These are phyloP conservation scores for Monopis laevigella DNA, from an alignment of 2,888 invertebrate species.

Conservation along the genomic window DNA sequence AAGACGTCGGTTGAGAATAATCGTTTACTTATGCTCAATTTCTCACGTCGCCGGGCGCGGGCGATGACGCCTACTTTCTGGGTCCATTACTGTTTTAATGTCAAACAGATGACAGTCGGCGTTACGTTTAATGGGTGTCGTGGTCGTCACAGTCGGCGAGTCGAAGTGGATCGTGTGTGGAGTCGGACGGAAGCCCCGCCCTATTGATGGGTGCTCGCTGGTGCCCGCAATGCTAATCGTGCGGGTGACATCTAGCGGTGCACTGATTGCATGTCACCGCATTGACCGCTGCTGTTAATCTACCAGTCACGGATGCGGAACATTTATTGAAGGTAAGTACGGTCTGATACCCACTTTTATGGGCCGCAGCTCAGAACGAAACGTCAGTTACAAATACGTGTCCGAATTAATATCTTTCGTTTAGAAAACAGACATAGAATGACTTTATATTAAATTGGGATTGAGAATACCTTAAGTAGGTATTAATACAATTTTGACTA, in stretches of 20 bases:
- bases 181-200: neutral
- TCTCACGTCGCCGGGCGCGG: neutral
- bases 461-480: no score
- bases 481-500: no score
- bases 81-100: constrained; percentile 1
- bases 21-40: neutral
- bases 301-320: no score
- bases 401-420: no score
- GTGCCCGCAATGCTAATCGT: constrained; percentile 1
- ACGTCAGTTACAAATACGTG: no score
- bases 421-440: no score
- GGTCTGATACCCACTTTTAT: no score
- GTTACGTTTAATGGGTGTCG: neutral
- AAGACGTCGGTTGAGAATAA: neutral
- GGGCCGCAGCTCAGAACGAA: no score
- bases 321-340: no score
- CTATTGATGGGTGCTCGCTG: constrained; percentile 1
- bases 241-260: constrained; percentile 1
- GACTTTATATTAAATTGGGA: no score
- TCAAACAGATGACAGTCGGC: neutral
- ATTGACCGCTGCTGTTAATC: neutral
- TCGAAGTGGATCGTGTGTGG: no score
- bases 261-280: neutral
- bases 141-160: neutral
- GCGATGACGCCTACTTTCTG: neutral